These are phyloP conservation scores for Thaumetopoea pityocampa DNA, from an alignment of 1,140 invertebrate species.

Conservation along the genomic window DNA sequence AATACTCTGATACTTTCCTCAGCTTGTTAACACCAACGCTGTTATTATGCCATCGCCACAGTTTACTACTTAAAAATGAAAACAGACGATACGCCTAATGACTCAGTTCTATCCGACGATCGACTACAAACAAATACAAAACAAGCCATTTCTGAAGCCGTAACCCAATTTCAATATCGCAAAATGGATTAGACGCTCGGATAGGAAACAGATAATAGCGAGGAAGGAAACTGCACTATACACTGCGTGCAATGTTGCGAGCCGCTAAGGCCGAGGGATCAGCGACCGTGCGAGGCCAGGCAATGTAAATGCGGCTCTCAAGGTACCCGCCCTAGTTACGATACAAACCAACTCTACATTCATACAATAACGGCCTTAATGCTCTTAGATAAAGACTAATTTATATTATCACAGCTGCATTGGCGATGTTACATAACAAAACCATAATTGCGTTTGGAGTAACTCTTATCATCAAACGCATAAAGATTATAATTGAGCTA, in stretches of 20 bases:
- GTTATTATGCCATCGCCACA: no score
- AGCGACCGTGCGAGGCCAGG: conserved; percentile 34
- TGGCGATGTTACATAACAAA: conserved; percentile 2
- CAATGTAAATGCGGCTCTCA: conserved; percentile 38
- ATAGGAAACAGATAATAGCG: conserved; percentile 22
- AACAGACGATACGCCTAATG: no score
- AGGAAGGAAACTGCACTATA: conserved; percentile 40
- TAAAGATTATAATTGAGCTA: conserved; percentile 9
- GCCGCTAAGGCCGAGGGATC: conserved; percentile 27
- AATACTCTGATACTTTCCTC: no score
- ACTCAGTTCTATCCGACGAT: no score
- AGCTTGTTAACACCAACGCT: no score
- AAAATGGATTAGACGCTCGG: conserved; percentile 11
- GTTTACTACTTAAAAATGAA: no score
- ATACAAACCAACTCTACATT: conserved; percentile 12
- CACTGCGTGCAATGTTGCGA: conserved; percentile 19
- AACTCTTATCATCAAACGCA: conserved; percentile 4
- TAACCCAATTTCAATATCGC: no score
- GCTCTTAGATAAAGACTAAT: conserved; percentile 13
- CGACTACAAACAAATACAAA: conserved; percentile 8
- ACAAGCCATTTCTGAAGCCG: no score
- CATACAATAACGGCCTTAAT: conserved; percentile 14
- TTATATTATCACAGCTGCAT: conserved; percentile 11
- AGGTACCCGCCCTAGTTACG: conserved; percentile 39
- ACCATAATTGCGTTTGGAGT: conserved; percentile 12